These are phyloP conservation scores for Austrofundulus limnaeus DNA, from an alignment of 2,113 vertebrate genomes.

Conservation along the genomic window DNA sequence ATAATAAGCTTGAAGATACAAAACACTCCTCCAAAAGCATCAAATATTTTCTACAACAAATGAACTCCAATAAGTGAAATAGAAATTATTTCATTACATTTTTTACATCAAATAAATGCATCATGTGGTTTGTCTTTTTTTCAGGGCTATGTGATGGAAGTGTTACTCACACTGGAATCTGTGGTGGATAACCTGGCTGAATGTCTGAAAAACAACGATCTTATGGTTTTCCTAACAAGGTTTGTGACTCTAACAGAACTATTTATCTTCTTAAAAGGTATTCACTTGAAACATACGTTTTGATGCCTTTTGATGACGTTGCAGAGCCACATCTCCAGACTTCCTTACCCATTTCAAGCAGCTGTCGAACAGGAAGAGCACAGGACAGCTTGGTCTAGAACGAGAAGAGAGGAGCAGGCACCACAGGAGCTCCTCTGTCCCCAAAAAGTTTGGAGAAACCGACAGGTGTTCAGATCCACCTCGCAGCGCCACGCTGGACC, in stretches of 20 bases:
- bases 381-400: conserved; percentile 86
- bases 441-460: conserved; percentile 90
- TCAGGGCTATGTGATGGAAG: conserved; percentile 96
- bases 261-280: background rate
- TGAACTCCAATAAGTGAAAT: too few species aligned
- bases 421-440: conserved; percentile 94
- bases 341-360: conserved; percentile 84
- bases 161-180: conserved; percentile 92
- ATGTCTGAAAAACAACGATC: conserved; percentile 91
- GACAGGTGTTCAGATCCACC: conserved; percentile 89
- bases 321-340: conserved; percentile 90
- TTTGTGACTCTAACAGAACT: conserved; percentile 48
- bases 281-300: background rate
- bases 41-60: too few species aligned
- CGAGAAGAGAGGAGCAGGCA: conserved; percentile 86
- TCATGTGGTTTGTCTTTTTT: background rate
- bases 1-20: too few species aligned
- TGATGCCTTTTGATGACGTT: conserved; percentile 6
- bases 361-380: conserved; percentile 89
- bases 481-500: conserved; percentile 92
- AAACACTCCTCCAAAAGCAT: too few species aligned
- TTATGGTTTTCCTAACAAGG: conserved; percentile 87
- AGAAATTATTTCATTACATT: background rate
- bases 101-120: background rate
- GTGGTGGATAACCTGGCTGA: conserved; percentile 95